Percentiles rank a stretch among this genome's conserved stretches.
These are phyloP conservation scores for Mycteria americana DNA, from an alignment of 2,797 vertebrate genomes.

Conservation along the genomic window DNA sequence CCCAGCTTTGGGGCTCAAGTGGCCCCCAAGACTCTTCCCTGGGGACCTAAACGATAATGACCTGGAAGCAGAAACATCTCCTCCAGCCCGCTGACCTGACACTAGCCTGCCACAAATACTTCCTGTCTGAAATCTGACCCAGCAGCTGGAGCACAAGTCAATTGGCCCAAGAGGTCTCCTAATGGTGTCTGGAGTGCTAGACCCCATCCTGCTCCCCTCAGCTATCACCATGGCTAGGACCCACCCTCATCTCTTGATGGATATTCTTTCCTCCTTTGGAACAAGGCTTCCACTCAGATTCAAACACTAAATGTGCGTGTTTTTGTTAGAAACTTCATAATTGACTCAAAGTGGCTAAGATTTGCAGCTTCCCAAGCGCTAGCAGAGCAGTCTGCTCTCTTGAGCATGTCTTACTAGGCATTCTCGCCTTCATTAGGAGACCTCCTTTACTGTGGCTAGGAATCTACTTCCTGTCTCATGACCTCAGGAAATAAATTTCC, in stretches of 20 bases:
- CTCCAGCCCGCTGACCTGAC: slow-evolving; percentile 75
- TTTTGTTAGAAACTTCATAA: slow-evolving; percentile 58
- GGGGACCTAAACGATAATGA: slow-evolving; percentile 99
- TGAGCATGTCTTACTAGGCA: slow-evolving; percentile 70
- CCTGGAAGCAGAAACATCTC: slow-evolving; percentile 62
- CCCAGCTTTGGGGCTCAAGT: slow-evolving; percentile 97
- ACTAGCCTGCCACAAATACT: slow-evolving; percentile 62
- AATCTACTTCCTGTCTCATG: slow-evolving; percentile 84
- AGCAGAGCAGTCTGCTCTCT: slow-evolving; percentile 58
- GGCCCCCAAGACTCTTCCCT: slow-evolving; percentile 89
- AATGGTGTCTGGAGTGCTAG: slow-evolving; percentile 70
- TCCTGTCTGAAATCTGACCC: slow-evolving; percentile 69
- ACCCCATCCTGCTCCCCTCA: slow-evolving; percentile 49
- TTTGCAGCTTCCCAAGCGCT: slow-evolving; percentile 58
- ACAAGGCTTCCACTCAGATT: slow-evolving; percentile 56
- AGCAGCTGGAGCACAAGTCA: slow-evolving; percentile 72
- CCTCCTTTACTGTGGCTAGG: slow-evolving; percentile 77
- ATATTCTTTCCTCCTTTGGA: slow-evolving; percentile 51
- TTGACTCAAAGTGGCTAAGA: slow-evolving; percentile 57
- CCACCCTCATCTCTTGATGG: slow-evolving; percentile 56
- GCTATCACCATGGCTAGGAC: slow-evolving; percentile 57
- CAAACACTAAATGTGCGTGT: slow-evolving; percentile 70
- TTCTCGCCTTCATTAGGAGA: slow-evolving; percentile 71
- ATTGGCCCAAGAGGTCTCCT: slow-evolving; percentile 74
- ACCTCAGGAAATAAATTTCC: slow-evolving; percentile 86